Evolutionary conservation across 37 sponge, comb jelly and placozoan genomes (phyloP).

Genomic region (Petrosia ficiformis): DNA sequence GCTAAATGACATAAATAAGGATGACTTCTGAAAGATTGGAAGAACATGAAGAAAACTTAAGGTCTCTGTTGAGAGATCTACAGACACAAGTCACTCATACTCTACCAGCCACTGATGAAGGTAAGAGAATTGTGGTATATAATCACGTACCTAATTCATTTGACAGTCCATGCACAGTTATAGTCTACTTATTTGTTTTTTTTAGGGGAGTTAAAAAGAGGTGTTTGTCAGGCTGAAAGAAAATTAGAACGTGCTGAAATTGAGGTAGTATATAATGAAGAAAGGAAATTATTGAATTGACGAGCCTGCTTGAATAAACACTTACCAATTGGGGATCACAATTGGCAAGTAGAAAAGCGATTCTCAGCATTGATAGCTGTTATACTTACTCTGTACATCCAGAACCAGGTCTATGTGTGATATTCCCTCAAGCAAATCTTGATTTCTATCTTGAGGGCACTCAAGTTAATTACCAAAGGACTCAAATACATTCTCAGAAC

Average conservation of each 20-base stretch:
- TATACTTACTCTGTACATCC: slow-evolving; percentile 58
- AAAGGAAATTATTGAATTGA: too few relatives aligned
- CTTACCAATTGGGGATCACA: too few relatives aligned
- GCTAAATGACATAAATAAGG: neutral
- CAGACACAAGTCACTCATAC: slow-evolving; percentile 11
- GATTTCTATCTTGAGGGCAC: slow-evolving; percentile 66
- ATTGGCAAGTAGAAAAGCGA: too few relatives aligned
- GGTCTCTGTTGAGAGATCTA: slow-evolving; percentile 15
- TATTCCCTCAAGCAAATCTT: slow-evolving; percentile 56
- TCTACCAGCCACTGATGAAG: slow-evolving; percentile 31
- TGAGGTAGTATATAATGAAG: neutral
- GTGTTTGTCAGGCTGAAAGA: neutral
- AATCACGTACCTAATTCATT: neutral
- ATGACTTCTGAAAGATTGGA: slow-evolving; percentile 48
- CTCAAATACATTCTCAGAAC: slow-evolving; percentile 86
- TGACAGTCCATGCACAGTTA: too few relatives aligned
- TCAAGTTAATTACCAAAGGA: slow-evolving; percentile 55
- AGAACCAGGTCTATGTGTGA: slow-evolving; percentile 72
- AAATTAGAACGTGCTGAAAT: neutral
- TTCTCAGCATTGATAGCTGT: too few relatives aligned
- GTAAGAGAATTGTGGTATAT: neutral
- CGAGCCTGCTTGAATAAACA: too few relatives aligned
- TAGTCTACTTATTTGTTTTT: too few relatives aligned
- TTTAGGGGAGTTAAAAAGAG: neutral
- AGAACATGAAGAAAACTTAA: slow-evolving; percentile 18